These are phyloP conservation scores for Drosophila prolongata DNA, from an alignment of 2,888 invertebrate species.

Conservation along the genomic window DNA sequence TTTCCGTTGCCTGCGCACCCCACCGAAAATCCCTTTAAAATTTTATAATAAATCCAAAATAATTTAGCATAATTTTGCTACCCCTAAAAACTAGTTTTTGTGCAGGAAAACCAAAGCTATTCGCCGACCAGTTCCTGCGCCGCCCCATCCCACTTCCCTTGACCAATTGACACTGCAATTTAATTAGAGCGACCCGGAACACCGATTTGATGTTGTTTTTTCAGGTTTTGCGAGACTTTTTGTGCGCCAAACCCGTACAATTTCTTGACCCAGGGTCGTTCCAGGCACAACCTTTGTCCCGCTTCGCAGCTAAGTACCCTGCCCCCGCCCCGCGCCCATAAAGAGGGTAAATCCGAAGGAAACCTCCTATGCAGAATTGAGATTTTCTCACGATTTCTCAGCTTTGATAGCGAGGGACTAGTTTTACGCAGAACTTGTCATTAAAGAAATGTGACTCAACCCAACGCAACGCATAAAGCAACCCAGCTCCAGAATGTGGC, in stretches of 20 bases:
- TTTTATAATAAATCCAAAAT: constrained; percentile 36
- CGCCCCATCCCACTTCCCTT: constrained; percentile 31
- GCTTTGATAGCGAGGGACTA: constrained; percentile 62
- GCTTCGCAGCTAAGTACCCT: constrained; percentile 61
- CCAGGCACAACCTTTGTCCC: constrained; percentile 71
- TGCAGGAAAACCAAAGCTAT: constrained; percentile 4
- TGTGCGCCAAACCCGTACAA: constrained; percentile 50
- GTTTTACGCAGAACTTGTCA: constrained; percentile 75
- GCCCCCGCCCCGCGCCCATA: constrained; percentile 3
- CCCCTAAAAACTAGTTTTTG: constrained; percentile 34
- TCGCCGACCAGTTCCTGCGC: constrained; percentile 54
- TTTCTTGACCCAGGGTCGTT: constrained; percentile 68
- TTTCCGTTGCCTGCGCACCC: background rate
- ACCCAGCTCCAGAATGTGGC: constrained; percentile 29
- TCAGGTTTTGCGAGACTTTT: constrained; percentile 57
- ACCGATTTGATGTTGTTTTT: constrained; percentile 47
- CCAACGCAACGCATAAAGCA: background rate
- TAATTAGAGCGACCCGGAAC: constrained; percentile 78
- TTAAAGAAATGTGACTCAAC: constrained; percentile 58
- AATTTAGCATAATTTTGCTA: constrained; percentile 30
- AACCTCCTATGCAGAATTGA: constrained; percentile 58
- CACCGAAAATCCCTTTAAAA: constrained; percentile 33
- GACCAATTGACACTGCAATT: constrained; percentile 77
- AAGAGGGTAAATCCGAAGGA: constrained; percentile 33
- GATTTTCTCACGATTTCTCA: constrained; percentile 79